Base-by-base conservation (phyloP, 2,113 vertebrate species). In the Pachycephala philippinensis region DNA sequence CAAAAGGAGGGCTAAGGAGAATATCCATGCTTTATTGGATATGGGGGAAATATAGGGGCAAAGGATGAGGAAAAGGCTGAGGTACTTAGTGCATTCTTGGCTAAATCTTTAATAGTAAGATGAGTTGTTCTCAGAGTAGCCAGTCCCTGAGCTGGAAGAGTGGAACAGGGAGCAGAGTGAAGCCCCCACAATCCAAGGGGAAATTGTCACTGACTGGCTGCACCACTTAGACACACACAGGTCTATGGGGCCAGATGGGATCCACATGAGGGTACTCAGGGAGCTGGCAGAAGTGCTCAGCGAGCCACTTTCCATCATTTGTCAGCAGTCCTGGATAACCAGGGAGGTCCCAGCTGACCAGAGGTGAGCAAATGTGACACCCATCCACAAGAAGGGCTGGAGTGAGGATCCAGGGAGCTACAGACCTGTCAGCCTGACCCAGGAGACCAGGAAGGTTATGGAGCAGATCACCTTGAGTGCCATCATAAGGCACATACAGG, bases 281-380 rank as follows among this genome's bases (percentile, higher is more conserved):
- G 53, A 52, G 9, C 22, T 52, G 72, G 63, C 33, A 68, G 63
- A 86, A 52, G 53, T 68, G 45, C 53, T 86, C 45, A 60, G 6
- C 0, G 0, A 52, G 22, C 22, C 63, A 60, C 33, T 44, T 59
- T 15, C 17, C 37, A 33, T 44, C 19, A 33, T 44, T 52, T 68
- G 33, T 60, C 45, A 44, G 27, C 37, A 68, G 37, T 59, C 31
- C 27, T 33, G 27, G 7, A 44, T 77, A 33, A 60, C 21, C 21
- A 57, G 35, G 26, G 31, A 66, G 24, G 16, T 59, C 17, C 31
- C 27, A 19, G 11, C 27, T 52, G 27, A 31, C 13, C 27, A 31
- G 33, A 37, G 31, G 21, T 68, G 53, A 31, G 5, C 31, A 66
- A 37, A 68, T 68, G 31, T 42, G 53, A 8, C 17, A 65, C 8